Base-by-base conservation (phyloP, 1,140 invertebrate genomes). In the Drosophila melanica region DNA sequence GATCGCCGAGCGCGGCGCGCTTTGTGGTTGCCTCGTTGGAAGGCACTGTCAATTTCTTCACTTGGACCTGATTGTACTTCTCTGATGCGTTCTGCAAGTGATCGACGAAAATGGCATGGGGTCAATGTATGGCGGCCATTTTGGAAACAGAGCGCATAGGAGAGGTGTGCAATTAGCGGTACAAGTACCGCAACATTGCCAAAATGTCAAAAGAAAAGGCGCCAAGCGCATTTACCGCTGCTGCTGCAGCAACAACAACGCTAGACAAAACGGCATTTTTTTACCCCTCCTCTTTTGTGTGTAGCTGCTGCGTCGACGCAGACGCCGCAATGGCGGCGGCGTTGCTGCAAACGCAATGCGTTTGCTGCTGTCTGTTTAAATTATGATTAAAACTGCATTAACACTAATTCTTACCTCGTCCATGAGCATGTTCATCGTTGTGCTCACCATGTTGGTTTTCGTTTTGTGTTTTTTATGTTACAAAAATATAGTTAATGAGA, bases 1-100 rank as follows among this genome's bases (percentile, higher is more conserved):
- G 39, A 48, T 92, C 90, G 35, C 90, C 90, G 4, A 92, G 53
- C 16, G 90, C 90, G 33, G 90, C 82, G 35, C 90, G 82, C 62
- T 91, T 92, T 66, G 86, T 90, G 69, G 77, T 81, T 18, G 72
- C 82, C 71, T 81, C 84, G 41, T 79, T 74, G 30, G 77, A 60
- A 73, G 75, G 64, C 67, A 74, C 79, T 66, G 77, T 85, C 73
- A 91, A 57, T 77, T 91, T 92, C 66, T 92, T 92, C 20, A 79
- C 27, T 60, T 84, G 76, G 18, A 81, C 73, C 18, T 86, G 81
- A n/a, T 87, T 85, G 16, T 72, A 66, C 20, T 87, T 90, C 57
- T 87, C 89, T 33, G 65, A 57, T 33, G 90, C 79, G 69, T 92
- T 92, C 90, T 92, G 23, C 11, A 55, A 59, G 30, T 10, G 30